Conservation (phyloP, 1,140 invertebrate genomes). For the Panulirus ornatus region DNA sequence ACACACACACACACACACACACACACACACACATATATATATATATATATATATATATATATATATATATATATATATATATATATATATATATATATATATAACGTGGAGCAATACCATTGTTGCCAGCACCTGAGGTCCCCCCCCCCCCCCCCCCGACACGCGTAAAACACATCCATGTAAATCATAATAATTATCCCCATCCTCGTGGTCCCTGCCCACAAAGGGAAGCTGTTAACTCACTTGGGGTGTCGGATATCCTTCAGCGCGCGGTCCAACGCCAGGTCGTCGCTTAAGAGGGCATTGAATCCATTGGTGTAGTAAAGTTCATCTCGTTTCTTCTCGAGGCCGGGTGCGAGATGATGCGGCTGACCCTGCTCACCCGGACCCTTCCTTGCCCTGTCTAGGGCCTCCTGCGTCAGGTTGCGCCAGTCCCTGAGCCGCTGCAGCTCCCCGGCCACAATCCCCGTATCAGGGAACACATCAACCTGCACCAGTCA, state of each 20-base stretch:
- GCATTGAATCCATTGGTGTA: constrained; percentile 90
- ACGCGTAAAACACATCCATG: too few species aligned
- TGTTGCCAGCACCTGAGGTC: too few species aligned
- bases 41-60: background rate
- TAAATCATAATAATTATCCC: too few species aligned
- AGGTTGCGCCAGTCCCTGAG: constrained; percentile 48
- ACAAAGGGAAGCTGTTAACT: too few species aligned
- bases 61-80: too few species aligned
- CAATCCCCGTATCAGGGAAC: constrained; percentile 27
- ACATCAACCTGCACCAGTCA: constrained; percentile 8
- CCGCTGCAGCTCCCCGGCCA: background rate
- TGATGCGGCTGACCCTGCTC: constrained; percentile 84
- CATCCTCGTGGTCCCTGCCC: too few species aligned
- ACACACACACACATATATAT: background rate
- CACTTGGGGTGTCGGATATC: constrained; percentile 86
- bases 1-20: background rate
- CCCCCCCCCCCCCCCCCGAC: too few species aligned
- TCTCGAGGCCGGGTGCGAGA: constrained; percentile 88
- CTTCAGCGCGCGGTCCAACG: constrained; percentile 86
- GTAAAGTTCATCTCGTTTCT: constrained; percentile 89
- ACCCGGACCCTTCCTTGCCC: constrained; percentile 19
- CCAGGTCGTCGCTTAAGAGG: constrained; percentile 86
- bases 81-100: too few species aligned
- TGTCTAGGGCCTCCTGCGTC: constrained; percentile 38
- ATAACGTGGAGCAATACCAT: too few species aligned